A percentile compares a stretch with the other conserved stretches of the same genome.
These are phyloP conservation scores for Copidosoma floridanum DNA, from an alignment of 1,140 invertebrate species.

Conservation along the genomic window DNA sequence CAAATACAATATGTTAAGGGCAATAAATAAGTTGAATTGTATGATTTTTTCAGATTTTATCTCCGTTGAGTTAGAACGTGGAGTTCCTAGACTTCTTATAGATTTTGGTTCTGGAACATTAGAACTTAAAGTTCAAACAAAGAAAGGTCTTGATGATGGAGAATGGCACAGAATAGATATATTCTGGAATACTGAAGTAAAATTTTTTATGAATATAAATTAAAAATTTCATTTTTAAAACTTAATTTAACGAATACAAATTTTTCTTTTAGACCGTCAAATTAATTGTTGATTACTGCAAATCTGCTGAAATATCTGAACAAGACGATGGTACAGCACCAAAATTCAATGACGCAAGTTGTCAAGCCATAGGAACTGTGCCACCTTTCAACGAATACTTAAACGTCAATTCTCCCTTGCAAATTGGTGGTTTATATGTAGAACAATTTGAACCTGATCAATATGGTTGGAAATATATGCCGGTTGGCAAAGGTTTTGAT, in stretches of 20 bases:
- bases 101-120: conserved; percentile 94
- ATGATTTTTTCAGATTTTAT: conserved; percentile 78
- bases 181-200: conserved; percentile 88
- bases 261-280: conserved; percentile 64
- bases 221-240: not conserved
- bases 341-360: conserved; percentile 82
- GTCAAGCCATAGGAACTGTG: conserved; percentile 83
- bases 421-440: conserved; percentile 87
- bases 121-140: conserved; percentile 84
- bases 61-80: conserved; percentile 86
- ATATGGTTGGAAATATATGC: conserved; percentile 85
- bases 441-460: conserved; percentile 82
- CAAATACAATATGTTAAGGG: too few species aligned
- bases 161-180: conserved; percentile 95
- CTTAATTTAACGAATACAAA: not conserved
- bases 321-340: conserved; percentile 83
- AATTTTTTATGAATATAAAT: too few species aligned
- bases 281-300: conserved; percentile 90
- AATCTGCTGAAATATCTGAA: conserved; percentile 80
- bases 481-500: conserved; percentile 84
- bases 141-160: conserved; percentile 84
- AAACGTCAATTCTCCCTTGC: conserved; percentile 92
- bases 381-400: conserved; percentile 95
- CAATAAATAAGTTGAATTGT: not conserved
- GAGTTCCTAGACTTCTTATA: conserved; percentile 84